Evolutionary conservation across 2,797 vertebrate species (phyloP), one percentile per base, ranked within the genome.

Genomic region (Erethizon dorsatum): DNA sequence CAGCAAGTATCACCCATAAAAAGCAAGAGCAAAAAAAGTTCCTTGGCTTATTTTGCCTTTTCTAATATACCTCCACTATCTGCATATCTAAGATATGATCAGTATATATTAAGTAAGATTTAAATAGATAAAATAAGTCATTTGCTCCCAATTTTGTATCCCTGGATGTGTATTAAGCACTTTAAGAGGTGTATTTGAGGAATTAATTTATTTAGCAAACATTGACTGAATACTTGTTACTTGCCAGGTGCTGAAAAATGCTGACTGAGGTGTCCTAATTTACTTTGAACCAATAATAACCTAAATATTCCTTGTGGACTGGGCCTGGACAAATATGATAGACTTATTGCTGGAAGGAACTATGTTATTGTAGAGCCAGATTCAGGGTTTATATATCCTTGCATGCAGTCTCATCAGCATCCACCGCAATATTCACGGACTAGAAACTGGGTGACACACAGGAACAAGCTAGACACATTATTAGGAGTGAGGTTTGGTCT

Each of bases 161-260:
- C 41, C 24, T 57, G 24, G 31, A 79, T 94, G 11, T 77, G 14
- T 24, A 83, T 37, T 80, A 63, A 78, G 3, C 33, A 57, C 50
- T 71, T 94, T 75, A 45, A 93, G 37, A 82, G 28, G 31, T 24
- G 13, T 61, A 82, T 17, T n/a, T 28, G 28, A 83, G 20, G 31
- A 22, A 61, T 77, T 87, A 88, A 61, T 88, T 95, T 28, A 83
- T 73, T 93, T n/a, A 89, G 18, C 9, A 59, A 91, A 80, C 12
- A 79, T 50, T 26, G 15, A 59, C 86, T 73, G 47, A 93, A 15
- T 54, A 92, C 12, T 93, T 41, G 92, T 10, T 85, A 47, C 14
- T 18, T 88, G 22, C 33, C 52, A 83, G 12, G n/a, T 77, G n/a
- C 28, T 71, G 13, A 20, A 31, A 56, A 83, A 93, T 56, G 4